These are phyloP conservation scores for Percopsis omiscomaycus DNA, from an alignment of 2,797 vertebrate species.

Conservation along the genomic window DNA sequence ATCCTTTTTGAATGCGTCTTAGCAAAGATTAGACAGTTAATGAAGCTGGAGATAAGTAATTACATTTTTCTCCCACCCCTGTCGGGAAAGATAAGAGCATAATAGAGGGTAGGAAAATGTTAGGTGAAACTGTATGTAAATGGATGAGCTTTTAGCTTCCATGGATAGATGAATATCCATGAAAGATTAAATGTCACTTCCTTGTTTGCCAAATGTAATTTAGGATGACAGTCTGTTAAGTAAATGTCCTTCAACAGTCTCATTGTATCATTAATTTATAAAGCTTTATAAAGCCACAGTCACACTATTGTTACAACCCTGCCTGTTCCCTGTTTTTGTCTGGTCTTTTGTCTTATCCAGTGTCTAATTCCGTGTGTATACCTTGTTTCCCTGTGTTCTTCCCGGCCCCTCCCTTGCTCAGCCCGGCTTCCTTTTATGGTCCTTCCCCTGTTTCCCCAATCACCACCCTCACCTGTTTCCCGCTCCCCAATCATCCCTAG, in stretches of 20 bases:
- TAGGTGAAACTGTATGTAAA: constrained; percentile 37
- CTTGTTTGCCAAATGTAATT: constrained; percentile 19
- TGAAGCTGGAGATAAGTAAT: constrained; percentile 72
- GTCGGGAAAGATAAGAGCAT: constrained; percentile 55
- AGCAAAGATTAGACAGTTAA: constrained; percentile 68
- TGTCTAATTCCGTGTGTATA: too few species aligned
- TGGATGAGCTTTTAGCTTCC: constrained; percentile 33
- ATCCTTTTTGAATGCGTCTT: constrained; percentile 63
- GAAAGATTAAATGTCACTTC: constrained; percentile 49
- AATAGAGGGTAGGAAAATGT: constrained; percentile 46
- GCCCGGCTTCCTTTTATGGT: too few species aligned
- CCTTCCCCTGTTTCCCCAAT: too few species aligned
- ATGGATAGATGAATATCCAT: constrained; percentile 35
- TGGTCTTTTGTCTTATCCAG: too few species aligned
- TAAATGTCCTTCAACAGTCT: background rate
- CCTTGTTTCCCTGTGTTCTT: too few species aligned
- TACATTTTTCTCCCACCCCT: constrained; percentile 67
- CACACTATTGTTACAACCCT: too few species aligned
- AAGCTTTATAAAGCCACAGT: background rate
- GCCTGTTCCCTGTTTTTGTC: too few species aligned
- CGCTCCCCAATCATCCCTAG: too few species aligned
- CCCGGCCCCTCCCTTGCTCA: too few species aligned
- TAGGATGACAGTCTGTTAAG: constrained; percentile 5
- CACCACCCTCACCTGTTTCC: too few species aligned
- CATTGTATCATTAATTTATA: constrained; percentile 7